A percentile compares a stretch with the other conserved stretches of the same genome.
Conservation (phyloP, 2,113 vertebrate genomes). For the Kryptolebias marmoratus region DNA sequence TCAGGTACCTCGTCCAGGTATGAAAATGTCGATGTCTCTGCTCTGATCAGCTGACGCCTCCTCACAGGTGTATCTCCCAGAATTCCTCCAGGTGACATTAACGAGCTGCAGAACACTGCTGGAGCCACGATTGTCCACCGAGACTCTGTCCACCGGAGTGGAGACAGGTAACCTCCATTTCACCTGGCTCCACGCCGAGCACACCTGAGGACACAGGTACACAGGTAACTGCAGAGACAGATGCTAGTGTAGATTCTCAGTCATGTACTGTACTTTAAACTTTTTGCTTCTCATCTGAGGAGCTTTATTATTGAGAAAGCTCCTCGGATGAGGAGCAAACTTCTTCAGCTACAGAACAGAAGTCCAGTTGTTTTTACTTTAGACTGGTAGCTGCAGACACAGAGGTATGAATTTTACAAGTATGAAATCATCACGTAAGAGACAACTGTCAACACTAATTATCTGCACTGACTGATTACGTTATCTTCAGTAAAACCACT, state of each 20-base stretch:
- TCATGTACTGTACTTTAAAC: no score
- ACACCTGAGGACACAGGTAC: slow-evolving; percentile 61
- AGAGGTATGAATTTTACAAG: no score
- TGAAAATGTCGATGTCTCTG: slow-evolving; percentile 83
- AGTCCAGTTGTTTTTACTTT: no score
- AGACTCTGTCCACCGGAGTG: neutral
- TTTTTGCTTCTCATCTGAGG: no score
- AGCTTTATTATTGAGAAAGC: slow-evolving; percentile 37
- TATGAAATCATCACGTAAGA: no score
- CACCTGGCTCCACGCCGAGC: slow-evolving; percentile 79
- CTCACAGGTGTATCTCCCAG: slow-evolving; percentile 86
- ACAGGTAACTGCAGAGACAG: slow-evolving; percentile 34
- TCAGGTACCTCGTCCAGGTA: slow-evolving; percentile 82
- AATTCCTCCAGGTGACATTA: slow-evolving; percentile 84
- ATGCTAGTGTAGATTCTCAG: slow-evolving; percentile 19
- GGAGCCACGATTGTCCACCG: slow-evolving; percentile 55
- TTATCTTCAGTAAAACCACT: no score
- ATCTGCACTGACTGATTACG: no score
- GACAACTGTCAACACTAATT: no score
- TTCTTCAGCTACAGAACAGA: slow-evolving; percentile 47
- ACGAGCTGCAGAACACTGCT: slow-evolving; percentile 83
- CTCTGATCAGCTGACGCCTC: slow-evolving; percentile 73
- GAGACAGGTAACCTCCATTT: slow-evolving; percentile 78
- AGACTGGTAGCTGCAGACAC: neutral
- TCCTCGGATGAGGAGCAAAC: no score